phyloP scores from a whole-genome alignment of 37 sponge, comb jelly and placozoan species.

The Theonella swinhoei region DNA sequence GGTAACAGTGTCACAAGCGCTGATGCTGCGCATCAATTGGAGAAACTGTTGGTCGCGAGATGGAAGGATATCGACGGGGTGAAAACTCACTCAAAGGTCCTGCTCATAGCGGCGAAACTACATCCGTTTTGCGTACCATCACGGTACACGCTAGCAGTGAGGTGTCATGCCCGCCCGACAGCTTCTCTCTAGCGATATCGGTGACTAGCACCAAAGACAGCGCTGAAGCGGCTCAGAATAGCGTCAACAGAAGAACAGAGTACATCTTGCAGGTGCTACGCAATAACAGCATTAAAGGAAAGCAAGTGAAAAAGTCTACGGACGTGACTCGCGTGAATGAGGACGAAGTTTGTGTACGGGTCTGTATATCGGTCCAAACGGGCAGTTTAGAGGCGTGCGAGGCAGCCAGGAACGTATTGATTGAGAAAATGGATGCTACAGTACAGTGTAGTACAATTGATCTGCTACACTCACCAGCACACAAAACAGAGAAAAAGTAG shows the following conservation, averaged over 20 bases:
- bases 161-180: constrained; percentile 33
- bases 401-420: constrained; percentile 45
- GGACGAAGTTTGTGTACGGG: constrained; percentile 22
- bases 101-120: not conserved
- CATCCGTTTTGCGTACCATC: constrained; percentile 17
- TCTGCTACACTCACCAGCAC: constrained; percentile 17
- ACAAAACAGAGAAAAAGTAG: constrained; percentile 45
- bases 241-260: constrained; percentile 70
- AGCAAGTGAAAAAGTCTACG: constrained; percentile 17
- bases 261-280: constrained; percentile 67
- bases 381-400: constrained; percentile 29
- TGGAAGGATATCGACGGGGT: not conserved
- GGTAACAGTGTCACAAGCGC: no score
- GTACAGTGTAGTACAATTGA: constrained; percentile 41
- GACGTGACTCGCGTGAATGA: constrained; percentile 19
- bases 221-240: constrained; percentile 59
- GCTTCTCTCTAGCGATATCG: constrained; percentile 25
- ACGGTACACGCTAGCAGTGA: constrained; percentile 52
- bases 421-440: constrained; percentile 68
- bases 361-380: constrained; percentile 29
- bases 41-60: no score
- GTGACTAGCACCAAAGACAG: constrained; percentile 53
- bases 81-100: not conserved
- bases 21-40: no score
- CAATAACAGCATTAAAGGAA: constrained; percentile 54